Evolutionary conservation across 2,888 invertebrate genomes (phyloP).

Genomic region (Siphlonurus alternatus): DNA sequence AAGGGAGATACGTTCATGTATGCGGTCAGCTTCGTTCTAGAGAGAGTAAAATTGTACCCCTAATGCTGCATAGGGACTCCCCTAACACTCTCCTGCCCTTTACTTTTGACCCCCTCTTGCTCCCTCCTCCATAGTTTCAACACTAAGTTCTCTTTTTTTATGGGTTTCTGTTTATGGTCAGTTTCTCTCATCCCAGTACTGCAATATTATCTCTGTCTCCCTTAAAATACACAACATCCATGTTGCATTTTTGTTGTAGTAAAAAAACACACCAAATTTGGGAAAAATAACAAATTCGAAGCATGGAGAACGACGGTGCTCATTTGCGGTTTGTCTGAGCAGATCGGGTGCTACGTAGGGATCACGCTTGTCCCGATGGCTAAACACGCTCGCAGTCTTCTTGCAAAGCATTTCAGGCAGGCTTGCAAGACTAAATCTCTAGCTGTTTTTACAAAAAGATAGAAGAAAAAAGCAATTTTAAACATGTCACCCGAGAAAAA

Average conservation of each 20-base stretch:
- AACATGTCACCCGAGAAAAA: background rate
- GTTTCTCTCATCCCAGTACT: background rate
- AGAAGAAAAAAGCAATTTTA: background rate
- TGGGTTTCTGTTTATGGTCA: background rate
- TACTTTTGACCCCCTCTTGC: background rate
- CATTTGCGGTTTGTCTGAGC: background rate
- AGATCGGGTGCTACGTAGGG: background rate
- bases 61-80: background rate
- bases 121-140: background rate
- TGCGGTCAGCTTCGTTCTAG: too few species aligned
- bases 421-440: background rate
- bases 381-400: background rate
- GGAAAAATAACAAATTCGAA: background rate
- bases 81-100: background rate
- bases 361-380: background rate
- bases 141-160: background rate
- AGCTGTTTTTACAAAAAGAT: background rate
- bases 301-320: background rate
- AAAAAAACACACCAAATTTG: too few species aligned
- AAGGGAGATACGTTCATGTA: too few species aligned
- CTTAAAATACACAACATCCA: background rate
- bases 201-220: background rate
- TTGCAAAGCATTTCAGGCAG: background rate
- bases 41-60: too few species aligned
- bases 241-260: background rate